A percentile compares a stretch with the other conserved stretches of the same genome.
Evolutionary conservation across 2,113 vertebrate species (phyloP).

Genomic region (Zootoca vivipara): DNA sequence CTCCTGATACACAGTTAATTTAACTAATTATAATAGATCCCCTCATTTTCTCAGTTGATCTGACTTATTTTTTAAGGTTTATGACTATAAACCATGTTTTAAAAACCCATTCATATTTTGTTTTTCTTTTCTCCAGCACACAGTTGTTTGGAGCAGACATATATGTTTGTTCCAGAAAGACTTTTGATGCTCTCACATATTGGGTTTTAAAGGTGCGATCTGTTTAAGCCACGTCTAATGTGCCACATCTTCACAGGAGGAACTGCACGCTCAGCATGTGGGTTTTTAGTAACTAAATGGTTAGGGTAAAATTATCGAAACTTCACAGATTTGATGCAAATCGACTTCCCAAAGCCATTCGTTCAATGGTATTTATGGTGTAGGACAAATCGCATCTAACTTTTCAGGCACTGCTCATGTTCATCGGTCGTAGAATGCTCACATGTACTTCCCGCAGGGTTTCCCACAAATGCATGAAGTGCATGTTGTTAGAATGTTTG

Average conservation of each 20-base stretch:
- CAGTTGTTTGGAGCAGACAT: constrained; percentile 67
- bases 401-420: constrained; percentile 3
- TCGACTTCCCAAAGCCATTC: neutral
- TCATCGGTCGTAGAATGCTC: constrained; percentile 33
- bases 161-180: constrained; percentile 62
- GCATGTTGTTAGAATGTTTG: constrained; percentile 47
- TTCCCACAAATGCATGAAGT: constrained; percentile 63
- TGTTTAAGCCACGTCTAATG: constrained; percentile 19
- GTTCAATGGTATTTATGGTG: neutral
- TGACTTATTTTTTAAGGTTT: constrained; percentile 20
- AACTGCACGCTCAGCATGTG: constrained; percentile 37
- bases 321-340: constrained; percentile 6
- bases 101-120: constrained; percentile 57
- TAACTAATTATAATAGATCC: neutral
- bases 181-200: constrained; percentile 63
- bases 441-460: constrained; percentile 21
- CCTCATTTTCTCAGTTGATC: neutral
- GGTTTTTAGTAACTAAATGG: neutral
- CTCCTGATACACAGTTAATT: neutral
- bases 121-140: constrained; percentile 60
- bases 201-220: constrained; percentile 62
- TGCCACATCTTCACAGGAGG: constrained; percentile 9
- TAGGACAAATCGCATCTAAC: neutral
- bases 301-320: neutral
- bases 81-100: constrained; percentile 18